Base-by-base conservation (phyloP, 2,113 vertebrate species). In the Oryzias melastigma region DNA sequence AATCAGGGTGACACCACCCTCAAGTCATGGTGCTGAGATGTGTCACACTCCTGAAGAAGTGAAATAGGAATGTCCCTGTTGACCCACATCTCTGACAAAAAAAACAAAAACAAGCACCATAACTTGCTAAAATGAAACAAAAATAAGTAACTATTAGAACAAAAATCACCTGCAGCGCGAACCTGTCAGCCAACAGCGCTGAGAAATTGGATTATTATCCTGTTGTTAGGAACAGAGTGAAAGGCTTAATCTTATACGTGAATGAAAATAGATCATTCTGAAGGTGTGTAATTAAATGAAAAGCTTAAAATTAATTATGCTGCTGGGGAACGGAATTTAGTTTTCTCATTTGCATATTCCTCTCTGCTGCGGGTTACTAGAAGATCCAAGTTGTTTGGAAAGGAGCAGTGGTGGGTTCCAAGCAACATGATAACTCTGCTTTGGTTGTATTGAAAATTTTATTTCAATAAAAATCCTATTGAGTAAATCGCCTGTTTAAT, bases 1-100 rank as follows among this genome's bases (percentile, higher is more conserved):
- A 43, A 58, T 52, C 69, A 73, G 65, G 62, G 35, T 46, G 35
- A 51, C 47, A 62, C 64, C 61, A 57, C 61, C 68, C 62, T 61
- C 52, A 57, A 70, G 47, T 48, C 58, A 56, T 27, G 45, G 62
- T 62, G 42, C 20, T 57, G 44, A 45, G 49, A 29, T 51, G 5
- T 58, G 56, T 48, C 40, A 44, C 14, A 4, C 17, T 69, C 52
- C 65, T 58, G 64, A n/a, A 73, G 49, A 50, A 61, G 43, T 20
- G n/a, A 48, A 62, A 44, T 52, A 24, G 58, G 24, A 69, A 53
- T 18, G 44, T 29, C 51, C 29, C 19, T 5, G n/a, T 14, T 58
- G 42, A 65, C 17, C 25, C 41, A 19, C 27, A 66, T 61, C 43
- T 59, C 7, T 60, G 59, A 51, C 65, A 73, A 12, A 75, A 66